A percentile compares a stretch with the other conserved stretches of the same genome.
These are phyloP conservation scores for Dromius quadrimaculatus DNA, from an alignment of 2,888 invertebrate species.

Conservation along the genomic window DNA sequence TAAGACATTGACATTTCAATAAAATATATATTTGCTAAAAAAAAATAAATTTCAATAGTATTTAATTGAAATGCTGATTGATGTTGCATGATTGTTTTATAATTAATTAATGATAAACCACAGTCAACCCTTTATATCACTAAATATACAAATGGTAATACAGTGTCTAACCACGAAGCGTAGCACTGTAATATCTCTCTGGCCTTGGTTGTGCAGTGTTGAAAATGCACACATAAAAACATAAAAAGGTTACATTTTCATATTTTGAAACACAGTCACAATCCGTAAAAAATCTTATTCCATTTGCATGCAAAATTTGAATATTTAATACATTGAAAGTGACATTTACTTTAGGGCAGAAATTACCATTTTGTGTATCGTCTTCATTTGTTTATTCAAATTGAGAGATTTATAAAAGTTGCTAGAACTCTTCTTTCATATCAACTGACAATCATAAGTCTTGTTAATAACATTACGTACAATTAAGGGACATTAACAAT, in stretches of 20 bases:
- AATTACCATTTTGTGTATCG: conserved; percentile 5
- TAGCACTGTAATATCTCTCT: conserved; percentile 24
- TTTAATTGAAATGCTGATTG: too few species aligned
- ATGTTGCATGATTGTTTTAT: too few species aligned
- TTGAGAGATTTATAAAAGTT: conserved; percentile 9
- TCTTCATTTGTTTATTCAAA: conserved; percentile 32
- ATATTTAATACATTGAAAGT: conserved; percentile 38
- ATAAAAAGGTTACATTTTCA: conserved; percentile 44
- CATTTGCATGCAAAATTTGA: conserved; percentile 34
- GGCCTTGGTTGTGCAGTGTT: conserved; percentile 7
- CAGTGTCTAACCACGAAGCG: conserved; percentile 7
- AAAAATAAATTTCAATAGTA: too few species aligned
- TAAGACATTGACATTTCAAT: neutral
- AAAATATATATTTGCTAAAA: too few species aligned
- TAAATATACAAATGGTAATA: too few species aligned
- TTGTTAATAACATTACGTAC: too few species aligned
- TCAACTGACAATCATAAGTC: too few species aligned
- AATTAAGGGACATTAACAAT: too few species aligned
- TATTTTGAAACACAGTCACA: conserved; percentile 39
- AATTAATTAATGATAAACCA: too few species aligned
- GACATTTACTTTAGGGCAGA: conserved; percentile 16
- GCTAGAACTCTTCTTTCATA: neutral
- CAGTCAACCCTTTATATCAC: too few species aligned
- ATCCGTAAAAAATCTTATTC: conserved; percentile 40
- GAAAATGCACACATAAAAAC: conserved; percentile 32